Evolutionary conservation across 2,113 vertebrate species (phyloP), one percentile per base, ranked within the genome.

Genomic region (Prinia subflava): DNA sequence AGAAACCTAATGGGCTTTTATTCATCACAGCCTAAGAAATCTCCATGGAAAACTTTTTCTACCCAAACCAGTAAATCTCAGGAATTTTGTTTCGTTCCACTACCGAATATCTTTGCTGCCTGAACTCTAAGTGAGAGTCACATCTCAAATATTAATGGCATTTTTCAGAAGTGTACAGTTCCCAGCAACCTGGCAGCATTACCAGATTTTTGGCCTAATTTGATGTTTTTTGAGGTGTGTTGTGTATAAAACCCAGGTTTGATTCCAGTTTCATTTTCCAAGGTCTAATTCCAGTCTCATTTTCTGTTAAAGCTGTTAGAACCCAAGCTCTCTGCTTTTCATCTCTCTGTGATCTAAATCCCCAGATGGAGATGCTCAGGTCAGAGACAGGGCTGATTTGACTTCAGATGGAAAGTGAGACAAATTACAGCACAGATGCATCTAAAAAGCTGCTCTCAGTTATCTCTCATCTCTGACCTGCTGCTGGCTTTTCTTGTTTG

Each of bases 1-100:
- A 77, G 76, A 96, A 94, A 67, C 46, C 17, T 90, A 90, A 87
- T 77, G 64, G 68, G 30, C 23, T 87, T 84, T 75, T 91, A 78
- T 94, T 91, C 83, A 64, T 88, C 87, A 46, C 28, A 67, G 44
- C 17, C n/a, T 37, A 37, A 68, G 74, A 56, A 89, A 86, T 65
- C 47, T 28, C 50, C 9, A 44, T 15, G 50, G 60, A 37, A 87
- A 89, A 79, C 13, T 46, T 85, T 42, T 85, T 68, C 52, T 44
- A 8, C 22, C 27, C 5, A 0, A 60, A 75, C 22, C 15, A 53
- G 24, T 76, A 79, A 87, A 92, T 50, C 20, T 83, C 64, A 59
- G 33, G 71, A 75, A 49, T 64, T 70, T 93, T 60, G 7, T 87
- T 83, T 75, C 31, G 15, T 46, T 52, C 31, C 28, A 60, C 25